A percentile compares a stretch with the other conserved stretches of the same genome.
These are phyloP conservation scores for Muscicapa comitata DNA, from an alignment of 2,797 vertebrate species.

Conservation along the genomic window DNA sequence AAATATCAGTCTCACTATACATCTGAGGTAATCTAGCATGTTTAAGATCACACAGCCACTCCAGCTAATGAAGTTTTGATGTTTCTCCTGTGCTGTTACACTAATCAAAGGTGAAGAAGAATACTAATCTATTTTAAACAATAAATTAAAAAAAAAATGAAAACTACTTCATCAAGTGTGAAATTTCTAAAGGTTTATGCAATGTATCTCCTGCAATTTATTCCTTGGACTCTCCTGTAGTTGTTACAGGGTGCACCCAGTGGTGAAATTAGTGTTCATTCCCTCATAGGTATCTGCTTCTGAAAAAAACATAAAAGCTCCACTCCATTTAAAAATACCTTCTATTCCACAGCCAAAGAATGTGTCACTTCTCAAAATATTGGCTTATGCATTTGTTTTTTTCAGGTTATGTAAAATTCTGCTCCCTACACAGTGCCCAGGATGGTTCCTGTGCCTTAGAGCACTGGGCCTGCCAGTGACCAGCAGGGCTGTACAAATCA, in stretches of 20 bases:
- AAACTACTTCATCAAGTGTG: background rate
- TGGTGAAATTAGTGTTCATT: background rate
- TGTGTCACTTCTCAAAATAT: constrained; percentile 8
- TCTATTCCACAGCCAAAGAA: background rate
- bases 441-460: background rate
- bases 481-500: background rate
- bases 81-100: background rate
- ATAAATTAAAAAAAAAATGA: background rate
- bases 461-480: background rate
- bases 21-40: background rate
- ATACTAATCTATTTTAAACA: background rate
- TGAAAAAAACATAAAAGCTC: background rate
- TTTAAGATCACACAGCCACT: background rate
- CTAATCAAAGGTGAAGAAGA: background rate
- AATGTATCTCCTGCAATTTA: background rate
- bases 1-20: background rate
- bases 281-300: background rate
- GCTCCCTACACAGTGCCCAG: background rate
- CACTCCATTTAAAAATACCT: background rate
- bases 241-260: background rate
- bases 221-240: background rate
- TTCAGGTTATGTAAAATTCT: constrained; percentile 14
- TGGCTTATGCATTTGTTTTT: background rate
- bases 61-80: background rate
- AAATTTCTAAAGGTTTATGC: background rate